Base-by-base conservation (phyloP, 2,797 vertebrate species). In the Philypnodon macrostomus region DNA sequence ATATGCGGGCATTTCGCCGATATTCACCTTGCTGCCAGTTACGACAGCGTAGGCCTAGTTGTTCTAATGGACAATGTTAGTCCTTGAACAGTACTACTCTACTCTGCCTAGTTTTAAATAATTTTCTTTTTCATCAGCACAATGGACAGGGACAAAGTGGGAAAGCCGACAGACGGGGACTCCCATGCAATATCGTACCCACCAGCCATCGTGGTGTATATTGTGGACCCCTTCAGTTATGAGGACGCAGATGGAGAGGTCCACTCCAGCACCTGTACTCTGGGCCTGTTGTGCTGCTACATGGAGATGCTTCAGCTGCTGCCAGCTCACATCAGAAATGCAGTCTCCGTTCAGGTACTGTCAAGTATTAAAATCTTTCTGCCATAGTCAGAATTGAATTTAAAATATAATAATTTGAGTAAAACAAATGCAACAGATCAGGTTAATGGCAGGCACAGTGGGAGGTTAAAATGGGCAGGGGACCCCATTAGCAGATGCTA, bases 121-220 rank as follows among this genome's bases (percentile, higher is more conserved):
- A 6, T 14, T 26, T 4, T 53, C 15, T 34, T 32, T 18, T n/a
- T 55, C 17, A 77, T 59, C 85, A 98, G 96, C 90, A 98, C 95
- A 67, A 96, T 98, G 96, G 96, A 99, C 63, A 91, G 95, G 31
- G 97, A 99, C 80, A 97, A 97, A 89, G 95, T 99, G 14, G 97
- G 96, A 47, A 92, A 97, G 64, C 96, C 96, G 13, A 99, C 96
- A 16, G 95, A 98, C 6, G 97, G 96, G 47, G 96, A 98, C 75
- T 99, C 97, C 32, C 96, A 98, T 41, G 95, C 94, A 8, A 67
- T 98, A 79, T 93, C 94, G 14, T 97, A 93, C 71, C 97, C 97
- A 0, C 97, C 97, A 33, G 93, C 97, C 64, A 95, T 99, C 49
- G 94, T 99, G 46, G 93, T 99, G 68, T 99, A 99, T 75, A 95